A percentile compares a stretch with the other conserved stretches of the same genome.
Evolutionary conservation across 2,113 vertebrate species (phyloP).

Genomic region (Eonycteris spelaea): DNA sequence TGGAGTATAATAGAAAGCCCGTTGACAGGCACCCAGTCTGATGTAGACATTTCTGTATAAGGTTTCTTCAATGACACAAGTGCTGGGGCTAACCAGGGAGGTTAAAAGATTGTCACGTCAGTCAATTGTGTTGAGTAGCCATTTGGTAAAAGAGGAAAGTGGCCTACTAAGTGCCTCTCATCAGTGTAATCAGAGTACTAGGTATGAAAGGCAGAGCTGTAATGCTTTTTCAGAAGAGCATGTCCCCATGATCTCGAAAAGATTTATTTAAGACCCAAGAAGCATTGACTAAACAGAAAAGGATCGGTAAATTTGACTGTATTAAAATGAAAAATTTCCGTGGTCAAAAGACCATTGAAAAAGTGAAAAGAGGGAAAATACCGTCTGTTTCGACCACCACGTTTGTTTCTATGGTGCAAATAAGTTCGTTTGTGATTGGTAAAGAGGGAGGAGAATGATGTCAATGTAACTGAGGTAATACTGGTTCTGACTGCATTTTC

Average conservation of each 20-base stretch:
- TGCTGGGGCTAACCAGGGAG: neutral
- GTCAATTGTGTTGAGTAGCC: neutral
- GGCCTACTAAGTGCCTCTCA: neutral
- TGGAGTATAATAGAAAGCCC: neutral
- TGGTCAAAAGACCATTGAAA: neutral
- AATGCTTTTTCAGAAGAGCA: neutral
- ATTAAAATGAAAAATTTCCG: constrained; percentile 44
- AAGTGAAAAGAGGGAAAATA: neutral
- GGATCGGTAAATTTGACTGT: neutral
- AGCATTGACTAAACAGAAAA: neutral
- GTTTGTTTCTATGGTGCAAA: neutral
- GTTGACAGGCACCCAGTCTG: neutral
- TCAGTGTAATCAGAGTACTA: neutral
- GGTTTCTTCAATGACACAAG: neutral
- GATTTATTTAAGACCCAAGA: neutral
- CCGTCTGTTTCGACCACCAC: neutral
- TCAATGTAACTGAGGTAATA: neutral
- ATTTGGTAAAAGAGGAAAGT: neutral
- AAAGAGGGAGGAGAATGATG: neutral
- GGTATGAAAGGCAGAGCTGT: neutral
- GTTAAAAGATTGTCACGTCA: neutral
- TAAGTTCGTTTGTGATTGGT: neutral
- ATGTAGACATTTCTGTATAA: neutral
- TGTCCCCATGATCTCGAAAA: neutral
- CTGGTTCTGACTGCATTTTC: neutral